Evolutionary conservation across 2,888 invertebrate species (phyloP), one percentile per base, ranked within the genome.

Genomic region (Periphyllus acericola): DNA sequence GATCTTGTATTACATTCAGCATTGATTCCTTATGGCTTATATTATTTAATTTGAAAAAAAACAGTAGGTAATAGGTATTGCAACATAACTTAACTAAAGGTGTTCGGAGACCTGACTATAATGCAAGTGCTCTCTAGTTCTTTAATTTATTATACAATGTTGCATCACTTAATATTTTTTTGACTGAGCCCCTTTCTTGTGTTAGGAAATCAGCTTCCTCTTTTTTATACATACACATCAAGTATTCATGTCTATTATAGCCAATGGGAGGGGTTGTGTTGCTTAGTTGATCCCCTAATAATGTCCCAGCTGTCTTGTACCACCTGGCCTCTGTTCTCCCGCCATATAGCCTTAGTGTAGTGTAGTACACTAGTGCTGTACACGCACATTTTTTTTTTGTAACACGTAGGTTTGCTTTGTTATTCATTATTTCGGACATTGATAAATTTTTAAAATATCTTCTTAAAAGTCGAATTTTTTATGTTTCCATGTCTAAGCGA

Each of bases 141-240:
- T 86, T 46, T 66, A 80, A 87, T 74, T 60, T 79, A 85, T 86
- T 86, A 66, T 87, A 46, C 80, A 74, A 80, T 80, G 80, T 87
- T 87, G 74, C 87, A 81, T 87, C 87, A 87, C 46, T 87, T 80
- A 60, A 72, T 74, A 72, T 86, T 78, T 81, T 72, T 81, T 81
- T 74, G 52, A 29, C 25, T 40, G 71, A 72, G 66, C 74, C 80
- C 87, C 74, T 80, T 74, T 75, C 74, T 81, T 14, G 29, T 78
- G 81, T 87, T 87, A 87, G 87, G 87, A 87, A 87, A 87, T 87
- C 87, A 81, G 87, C 87, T 87, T 87, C 87, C 87, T 87, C 60
- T 87, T 81, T 87, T 46, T 76, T 87, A 74, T 79, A 72, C 74
- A 40, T 36, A 40, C 72, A 80, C 46, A 87, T 75, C 74, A 81